Percentiles rank a stretch among this genome's conserved stretches.
phyloP scores from a whole-genome alignment of 2,888 invertebrate species.

The Hemaris fuciformis region DNA sequence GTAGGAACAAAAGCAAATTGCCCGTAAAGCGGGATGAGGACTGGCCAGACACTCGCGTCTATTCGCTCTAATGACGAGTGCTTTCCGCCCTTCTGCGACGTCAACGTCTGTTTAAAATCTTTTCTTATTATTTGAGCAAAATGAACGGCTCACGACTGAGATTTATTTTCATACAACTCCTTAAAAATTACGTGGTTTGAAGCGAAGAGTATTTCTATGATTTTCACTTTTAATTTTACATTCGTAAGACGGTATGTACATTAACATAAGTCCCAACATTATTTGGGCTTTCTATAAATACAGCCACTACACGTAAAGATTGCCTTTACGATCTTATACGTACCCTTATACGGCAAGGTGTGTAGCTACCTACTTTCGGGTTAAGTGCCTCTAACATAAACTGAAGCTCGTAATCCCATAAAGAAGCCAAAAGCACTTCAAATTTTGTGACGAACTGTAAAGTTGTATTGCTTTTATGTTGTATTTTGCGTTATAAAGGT shows the following conservation, averaged over 20 bases:
- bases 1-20: constrained; percentile 68
- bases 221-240: neutral
- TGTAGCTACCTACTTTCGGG: constrained; percentile 17
- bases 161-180: neutral
- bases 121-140: neutral
- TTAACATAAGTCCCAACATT: neutral
- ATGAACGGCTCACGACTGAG: neutral
- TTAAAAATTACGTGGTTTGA: neutral
- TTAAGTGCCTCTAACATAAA: constrained; percentile 24
- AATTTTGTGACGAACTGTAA: constrained; percentile 22
- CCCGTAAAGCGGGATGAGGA: constrained; percentile 55
- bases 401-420: constrained; percentile 24
- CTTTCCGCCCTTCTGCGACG: constrained; percentile 34
- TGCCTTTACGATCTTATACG: neutral
- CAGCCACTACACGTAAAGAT: neutral
- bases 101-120: constrained; percentile 7
- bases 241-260: neutral
- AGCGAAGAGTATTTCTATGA: neutral
- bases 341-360: constrained; percentile 4
- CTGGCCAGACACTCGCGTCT: constrained; percentile 43
- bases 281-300: neutral
- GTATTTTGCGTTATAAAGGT: constrained; percentile 12
- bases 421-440: constrained; percentile 19
- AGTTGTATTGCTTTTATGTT: constrained; percentile 18
- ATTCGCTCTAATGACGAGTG: constrained; percentile 55